These are phyloP conservation scores for Smittia aterrima DNA, from an alignment of 2,888 invertebrate species.

Conservation along the genomic window DNA sequence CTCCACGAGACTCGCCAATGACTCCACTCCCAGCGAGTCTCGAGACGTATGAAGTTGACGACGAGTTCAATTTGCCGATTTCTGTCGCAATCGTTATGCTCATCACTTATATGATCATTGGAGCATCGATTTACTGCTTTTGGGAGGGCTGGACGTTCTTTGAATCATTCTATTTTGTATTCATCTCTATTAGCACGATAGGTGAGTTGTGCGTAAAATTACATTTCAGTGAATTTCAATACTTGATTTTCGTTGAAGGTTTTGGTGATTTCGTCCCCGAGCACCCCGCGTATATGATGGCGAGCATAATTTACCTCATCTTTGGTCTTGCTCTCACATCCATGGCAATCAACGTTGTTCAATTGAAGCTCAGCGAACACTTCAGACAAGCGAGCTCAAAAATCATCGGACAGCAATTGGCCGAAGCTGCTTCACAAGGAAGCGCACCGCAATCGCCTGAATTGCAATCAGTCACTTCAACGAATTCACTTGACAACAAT, in stretches of 20 bases:
- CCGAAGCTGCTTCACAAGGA: constrained; percentile 35
- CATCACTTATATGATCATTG: constrained; percentile 80
- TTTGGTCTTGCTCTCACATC: constrained; percentile 94
- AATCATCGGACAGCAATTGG: constrained; percentile 65
- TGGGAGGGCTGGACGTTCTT: constrained; percentile 87
- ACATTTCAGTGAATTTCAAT: not conserved
- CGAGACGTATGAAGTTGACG: constrained; percentile 72
- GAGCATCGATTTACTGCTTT: constrained; percentile 73
- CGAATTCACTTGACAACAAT: not conserved
- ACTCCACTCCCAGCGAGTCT: constrained; percentile 70
- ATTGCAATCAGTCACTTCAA: constrained; percentile 25
- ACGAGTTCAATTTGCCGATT: constrained; percentile 92
- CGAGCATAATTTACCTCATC: constrained; percentile 87
- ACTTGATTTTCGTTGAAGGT: constrained; percentile 50
- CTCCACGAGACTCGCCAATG: constrained; percentile 59
- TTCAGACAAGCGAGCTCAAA: constrained; percentile 82
- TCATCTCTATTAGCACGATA: constrained; percentile 95
- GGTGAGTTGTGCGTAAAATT: constrained; percentile 50
- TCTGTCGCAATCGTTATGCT: constrained; percentile 82
- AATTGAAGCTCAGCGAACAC: constrained; percentile 75
- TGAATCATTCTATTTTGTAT: constrained; percentile 94
- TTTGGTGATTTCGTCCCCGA: constrained; percentile 89
- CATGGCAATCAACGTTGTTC: constrained; percentile 96
- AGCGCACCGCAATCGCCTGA: constrained; percentile 32
- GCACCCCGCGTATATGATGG: constrained; percentile 84